These are phyloP conservation scores for Eublepharis macularius DNA, from an alignment of 2,113 vertebrate genomes.

Conservation along the genomic window DNA sequence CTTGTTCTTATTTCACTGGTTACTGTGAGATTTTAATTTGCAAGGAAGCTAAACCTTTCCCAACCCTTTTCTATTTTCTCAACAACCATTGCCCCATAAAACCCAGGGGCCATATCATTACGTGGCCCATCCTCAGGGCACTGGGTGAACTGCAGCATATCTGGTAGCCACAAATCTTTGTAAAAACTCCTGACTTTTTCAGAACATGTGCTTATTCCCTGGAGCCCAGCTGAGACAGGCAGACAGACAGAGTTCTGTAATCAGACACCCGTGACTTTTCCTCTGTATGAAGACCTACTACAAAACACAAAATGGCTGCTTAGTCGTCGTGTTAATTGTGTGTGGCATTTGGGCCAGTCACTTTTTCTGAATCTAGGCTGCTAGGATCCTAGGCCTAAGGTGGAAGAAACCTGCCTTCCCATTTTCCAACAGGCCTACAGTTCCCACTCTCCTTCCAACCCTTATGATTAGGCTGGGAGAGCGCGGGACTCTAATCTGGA, in stretches of 20 bases:
- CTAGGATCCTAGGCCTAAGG: too few species aligned
- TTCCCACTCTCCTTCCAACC: too few species aligned
- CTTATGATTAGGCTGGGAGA: too few species aligned
- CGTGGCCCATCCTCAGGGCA: conserved; percentile 30
- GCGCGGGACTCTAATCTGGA: too few species aligned
- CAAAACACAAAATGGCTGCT: neutral
- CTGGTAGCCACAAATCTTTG: conserved; percentile 36
- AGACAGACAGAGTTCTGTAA: conserved; percentile 51
- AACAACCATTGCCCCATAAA: neutral
- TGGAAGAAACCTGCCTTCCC: too few species aligned
- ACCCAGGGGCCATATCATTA: conserved; percentile 18
- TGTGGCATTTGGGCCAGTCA: too few species aligned
- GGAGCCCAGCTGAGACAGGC: conserved; percentile 51
- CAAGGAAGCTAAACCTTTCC: conserved; percentile 20
- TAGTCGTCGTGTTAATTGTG: too few species aligned
- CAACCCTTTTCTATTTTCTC: conserved; percentile 1
- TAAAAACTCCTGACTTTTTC: conserved; percentile 36
- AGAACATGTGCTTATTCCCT: conserved; percentile 40
- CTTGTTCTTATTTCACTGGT: neutral
- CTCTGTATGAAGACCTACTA: neutral
- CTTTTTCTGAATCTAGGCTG: too few species aligned
- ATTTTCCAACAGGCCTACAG: too few species aligned
- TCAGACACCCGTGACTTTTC: conserved; percentile 29
- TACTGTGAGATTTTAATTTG: neutral
- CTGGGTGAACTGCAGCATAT: conserved; percentile 51